phyloP scores from a whole-genome alignment of 1,140 invertebrate species.

The Ips nitidus region DNA sequence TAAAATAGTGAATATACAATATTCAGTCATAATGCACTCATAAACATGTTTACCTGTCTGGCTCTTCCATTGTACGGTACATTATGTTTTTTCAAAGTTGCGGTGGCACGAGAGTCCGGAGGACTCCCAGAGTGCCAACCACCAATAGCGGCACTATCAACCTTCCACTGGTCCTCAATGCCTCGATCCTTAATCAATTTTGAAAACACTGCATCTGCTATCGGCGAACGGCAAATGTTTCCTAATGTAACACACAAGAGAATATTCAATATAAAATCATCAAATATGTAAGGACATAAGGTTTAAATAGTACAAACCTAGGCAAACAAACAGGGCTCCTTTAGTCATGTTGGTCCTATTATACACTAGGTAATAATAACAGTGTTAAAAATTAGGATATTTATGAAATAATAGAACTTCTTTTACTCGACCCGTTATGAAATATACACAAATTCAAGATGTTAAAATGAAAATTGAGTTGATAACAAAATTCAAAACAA shows the following conservation, averaged over 20 bases:
- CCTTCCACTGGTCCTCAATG: constrained; percentile 63
- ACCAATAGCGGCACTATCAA: constrained; percentile 86
- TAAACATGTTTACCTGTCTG: constrained; percentile 61
- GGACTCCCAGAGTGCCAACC: constrained; percentile 80
- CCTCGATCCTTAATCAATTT: constrained; percentile 59
- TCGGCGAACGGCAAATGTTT: constrained; percentile 94
- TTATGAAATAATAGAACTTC: too few relatives aligned
- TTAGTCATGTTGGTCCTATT: constrained; percentile 34
- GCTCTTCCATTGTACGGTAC: constrained; percentile 74
- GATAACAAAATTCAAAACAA: too few relatives aligned
- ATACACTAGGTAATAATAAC: neutral
- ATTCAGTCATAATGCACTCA: neutral
- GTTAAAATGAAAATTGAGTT: too few relatives aligned
- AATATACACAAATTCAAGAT: too few relatives aligned
- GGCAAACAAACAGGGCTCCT: constrained; percentile 58
- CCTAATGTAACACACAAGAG: constrained; percentile 55
- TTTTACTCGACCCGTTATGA: too few relatives aligned
- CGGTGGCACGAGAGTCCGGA: constrained; percentile 75
- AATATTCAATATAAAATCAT: too few relatives aligned
- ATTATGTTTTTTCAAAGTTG: constrained; percentile 70
- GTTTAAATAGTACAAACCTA: constrained; percentile 34
- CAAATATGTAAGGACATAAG: too few relatives aligned
- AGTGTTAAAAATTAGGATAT: neutral
- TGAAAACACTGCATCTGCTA: constrained; percentile 87
- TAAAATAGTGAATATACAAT: neutral